Evolutionary conservation across 37 sponge, comb jelly and placozoan species (phyloP), one percentile per base, ranked within the genome.

Genomic region (Chondrosia reniformis): DNA sequence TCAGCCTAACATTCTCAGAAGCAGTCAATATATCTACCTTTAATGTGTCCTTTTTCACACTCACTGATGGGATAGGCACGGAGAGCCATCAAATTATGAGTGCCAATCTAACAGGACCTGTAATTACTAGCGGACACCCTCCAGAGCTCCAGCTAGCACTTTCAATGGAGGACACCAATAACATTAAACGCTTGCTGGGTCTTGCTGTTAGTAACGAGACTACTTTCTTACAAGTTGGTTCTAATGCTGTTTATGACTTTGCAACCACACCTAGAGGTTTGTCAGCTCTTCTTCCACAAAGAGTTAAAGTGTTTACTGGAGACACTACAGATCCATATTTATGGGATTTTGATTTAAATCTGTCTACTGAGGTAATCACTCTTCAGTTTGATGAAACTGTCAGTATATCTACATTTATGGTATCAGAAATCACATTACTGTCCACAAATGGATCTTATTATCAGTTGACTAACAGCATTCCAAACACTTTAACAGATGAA

Each of bases 341-440:
- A 28, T 45, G 79, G 21, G 24, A 55, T n/a, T 93, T 93, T 49
- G 56, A 79, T 67, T 44, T 93, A 8, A 76, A 93, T 27, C 69
- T 93, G 2, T 79, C 87, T 45, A 46, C 59, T 31, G 84, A 80
- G 32, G 41, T 75, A 30, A 44, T 93, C 7, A 57, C 85, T 22
- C 76, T 95, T 2, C 56, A 81, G 39, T 95, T 92, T 81, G 80
- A 80, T 67, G 96, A 95, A 74, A 95, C 96, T 9, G 85, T 95
- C 25, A 74, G 81, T 52, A 66, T 36, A 10, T 49, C 24, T 28
- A 74, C 81, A 17, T 75, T 95, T 41, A 79, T 67, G 39, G 80
- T 80, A 4, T 79, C 76, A 27, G 74, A 79, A 15, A 28, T 40
- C 61, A 91, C 83, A 7, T 63, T 84, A 4, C 30, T 85, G 45